Evolutionary conservation across 2,888 invertebrate genomes (phyloP).

Genomic region (Spodoptera picta): DNA sequence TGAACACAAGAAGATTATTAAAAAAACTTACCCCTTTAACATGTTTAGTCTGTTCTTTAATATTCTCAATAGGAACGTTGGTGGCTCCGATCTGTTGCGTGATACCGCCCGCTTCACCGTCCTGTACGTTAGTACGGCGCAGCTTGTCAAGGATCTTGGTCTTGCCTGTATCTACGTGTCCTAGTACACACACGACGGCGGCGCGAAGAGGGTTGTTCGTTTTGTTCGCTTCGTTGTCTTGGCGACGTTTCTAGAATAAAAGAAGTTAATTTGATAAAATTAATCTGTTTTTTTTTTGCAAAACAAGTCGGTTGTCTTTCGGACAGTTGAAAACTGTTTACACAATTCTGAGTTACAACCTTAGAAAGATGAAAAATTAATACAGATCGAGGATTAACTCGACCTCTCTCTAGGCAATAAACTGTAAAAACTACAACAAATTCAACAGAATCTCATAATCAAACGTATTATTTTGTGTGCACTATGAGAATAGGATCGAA

Average conservation of each 20-base stretch:
- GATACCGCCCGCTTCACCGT: conserved; percentile 99
- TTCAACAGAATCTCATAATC: too few species aligned
- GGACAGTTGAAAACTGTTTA: too few species aligned
- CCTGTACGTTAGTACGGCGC: conserved; percentile 96
- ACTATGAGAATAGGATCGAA: too few species aligned
- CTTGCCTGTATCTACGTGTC: conserved; percentile 99
- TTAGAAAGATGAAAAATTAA: too few species aligned
- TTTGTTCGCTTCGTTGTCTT: conserved; percentile 84
- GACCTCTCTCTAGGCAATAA: too few species aligned
- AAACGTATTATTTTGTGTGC: too few species aligned
- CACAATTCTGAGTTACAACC: too few species aligned
- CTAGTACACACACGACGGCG: conserved; percentile 99
- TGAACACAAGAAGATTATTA: not conserved
- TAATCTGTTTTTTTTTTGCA: not conserved
- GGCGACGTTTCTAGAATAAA: conserved; percentile 79
- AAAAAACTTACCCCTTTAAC: conserved; percentile 93
- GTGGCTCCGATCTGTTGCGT: conserved; percentile 99
- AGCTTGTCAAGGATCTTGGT: conserved; percentile 99
- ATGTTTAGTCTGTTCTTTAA: conserved; percentile 97
- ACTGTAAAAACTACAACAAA: too few species aligned
- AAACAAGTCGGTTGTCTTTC: not conserved
- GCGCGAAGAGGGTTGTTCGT: conserved; percentile 91
- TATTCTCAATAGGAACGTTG: conserved; percentile 98
- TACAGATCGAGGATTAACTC: too few species aligned
- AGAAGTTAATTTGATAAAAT: not conserved